Conservation (phyloP, 2,888 invertebrate species). For the Oscheius sp. region DNA sequence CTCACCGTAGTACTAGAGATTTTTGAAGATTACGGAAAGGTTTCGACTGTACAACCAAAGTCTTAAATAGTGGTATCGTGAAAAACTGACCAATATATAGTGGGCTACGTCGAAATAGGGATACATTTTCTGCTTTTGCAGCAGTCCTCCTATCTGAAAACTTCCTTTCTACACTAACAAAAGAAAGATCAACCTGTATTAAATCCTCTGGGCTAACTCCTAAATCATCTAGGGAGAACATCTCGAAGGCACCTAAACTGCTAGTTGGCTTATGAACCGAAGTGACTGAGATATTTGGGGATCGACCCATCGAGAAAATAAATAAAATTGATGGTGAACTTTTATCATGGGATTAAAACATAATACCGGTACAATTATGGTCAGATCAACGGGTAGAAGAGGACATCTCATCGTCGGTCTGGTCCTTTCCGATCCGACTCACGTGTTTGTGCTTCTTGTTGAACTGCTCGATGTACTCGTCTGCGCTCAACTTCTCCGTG, state of each 20-base stretch:
- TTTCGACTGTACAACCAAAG: not conserved
- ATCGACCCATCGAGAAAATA: not conserved
- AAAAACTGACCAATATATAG: slow-evolving; percentile 79
- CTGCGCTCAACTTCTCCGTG: slow-evolving; percentile 34
- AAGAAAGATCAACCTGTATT: not conserved
- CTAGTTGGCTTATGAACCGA: not conserved
- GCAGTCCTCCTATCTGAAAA: slow-evolving; percentile 96
- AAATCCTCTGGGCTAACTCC: slow-evolving; percentile 29
- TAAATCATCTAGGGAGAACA: slow-evolving; percentile 27
- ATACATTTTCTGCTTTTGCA: slow-evolving; percentile 98
- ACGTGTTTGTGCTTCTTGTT: slow-evolving; percentile 59
- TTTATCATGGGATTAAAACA: not conserved
- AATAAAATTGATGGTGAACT: slow-evolving; percentile 5
- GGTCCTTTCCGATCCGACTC: slow-evolving; percentile 40
- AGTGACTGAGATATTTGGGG: not conserved
- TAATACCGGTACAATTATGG: not conserved
- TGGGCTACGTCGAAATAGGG: slow-evolving; percentile 99
- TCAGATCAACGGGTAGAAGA: not conserved
- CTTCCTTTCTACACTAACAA: too few species aligned
- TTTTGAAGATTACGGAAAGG: too few species aligned
- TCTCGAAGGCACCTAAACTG: slow-evolving; percentile 16
- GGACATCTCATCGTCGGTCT: slow-evolving; percentile 12
- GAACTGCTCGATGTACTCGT: slow-evolving; percentile 62
- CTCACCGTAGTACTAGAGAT: too few species aligned
- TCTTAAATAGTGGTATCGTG: not conserved